Evolutionary conservation across 2,113 vertebrate species (phyloP).

Genomic region (Solea senegalensis): DNA sequence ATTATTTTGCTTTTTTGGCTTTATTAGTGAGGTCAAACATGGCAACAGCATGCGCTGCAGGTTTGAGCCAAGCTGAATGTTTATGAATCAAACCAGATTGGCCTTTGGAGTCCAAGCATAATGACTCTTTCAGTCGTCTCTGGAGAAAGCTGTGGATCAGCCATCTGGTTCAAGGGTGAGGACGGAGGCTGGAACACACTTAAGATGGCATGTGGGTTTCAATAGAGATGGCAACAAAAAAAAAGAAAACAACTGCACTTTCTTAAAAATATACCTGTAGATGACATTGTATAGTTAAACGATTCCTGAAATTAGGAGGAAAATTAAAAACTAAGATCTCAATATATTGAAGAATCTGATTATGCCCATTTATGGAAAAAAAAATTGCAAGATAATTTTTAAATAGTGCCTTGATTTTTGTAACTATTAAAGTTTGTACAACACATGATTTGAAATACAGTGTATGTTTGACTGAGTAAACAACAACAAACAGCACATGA

Average conservation of each 20-base stretch:
- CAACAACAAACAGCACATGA: conserved; percentile 4
- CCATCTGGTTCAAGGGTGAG: conserved; percentile 64
- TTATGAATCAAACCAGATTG: conserved; percentile 53
- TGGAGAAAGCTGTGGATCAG: conserved; percentile 30
- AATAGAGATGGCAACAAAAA: conserved; percentile 10
- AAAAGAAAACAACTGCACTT: background rate
- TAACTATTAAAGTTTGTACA: background rate
- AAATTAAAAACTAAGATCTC: background rate
- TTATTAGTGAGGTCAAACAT: conserved; percentile 46
- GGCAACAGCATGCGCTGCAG: conserved; percentile 37
- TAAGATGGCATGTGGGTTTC: conserved; percentile 3
- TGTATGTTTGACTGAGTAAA: too few relatives aligned
- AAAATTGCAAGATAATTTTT: too few relatives aligned
- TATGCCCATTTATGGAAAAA: background rate
- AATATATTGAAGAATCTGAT: background rate
- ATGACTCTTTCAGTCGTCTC: conserved; percentile 54
- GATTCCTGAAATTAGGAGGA: background rate
- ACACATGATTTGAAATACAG: background rate
- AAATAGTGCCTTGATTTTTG: conserved; percentile 7
- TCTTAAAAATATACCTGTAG: background rate
- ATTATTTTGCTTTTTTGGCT: background rate
- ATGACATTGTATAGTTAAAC: background rate
- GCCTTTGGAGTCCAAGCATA: conserved; percentile 45
- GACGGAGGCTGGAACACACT: conserved; percentile 32
- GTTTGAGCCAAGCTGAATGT: conserved; percentile 50